Evolutionary conservation across 2,888 invertebrate genomes (phyloP), one percentile per base, ranked within the genome.

Genomic region (Lissonota sp.): DNA sequence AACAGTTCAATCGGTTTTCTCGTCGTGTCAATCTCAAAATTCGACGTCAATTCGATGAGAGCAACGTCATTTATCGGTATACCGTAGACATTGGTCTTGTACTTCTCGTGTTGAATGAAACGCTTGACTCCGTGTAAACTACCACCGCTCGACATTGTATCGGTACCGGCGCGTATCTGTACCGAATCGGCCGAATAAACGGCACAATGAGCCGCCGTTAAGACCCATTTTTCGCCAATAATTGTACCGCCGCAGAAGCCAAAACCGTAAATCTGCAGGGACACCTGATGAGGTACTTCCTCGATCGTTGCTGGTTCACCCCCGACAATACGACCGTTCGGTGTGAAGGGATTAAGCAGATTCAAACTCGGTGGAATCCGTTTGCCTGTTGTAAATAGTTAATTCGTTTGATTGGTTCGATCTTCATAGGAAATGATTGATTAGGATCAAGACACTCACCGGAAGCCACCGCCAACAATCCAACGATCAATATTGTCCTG

Each of bases 161-260:
- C 93, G 1, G 94, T 81, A 4, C 89, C 89, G 0, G 86, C 86
- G 1, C 95, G 94, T 0, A 95, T 88, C 0, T 74, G 82, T 0
- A 87, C 67, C 16, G n/a, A 58, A 4, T 39, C 44, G 0, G 63
- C 73, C 14, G 64, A 51, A 40, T 80, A 86, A 46, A 37, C 77
- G 93, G 94, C 88, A 83, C 95, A 95, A 85, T 95, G 95, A 1
- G 94, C 95, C 5, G 95, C 95, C 0, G 95, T 95, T 0, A 95
- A 75, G 0, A 95, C 90, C 6, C 93, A 93, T 42, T 93, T 90
- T 7, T 87, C 90, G 26, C 93, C 93, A 4, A 95, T 91, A 6
- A 94, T 93, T 0, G 94, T 92, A 0, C 94, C 95, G 0, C 95
- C 95, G 84, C 95, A 95, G 0, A 91, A 89, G 85, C 94, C 94